Percentiles rank a stretch among this genome's conserved stretches.
Evolutionary conservation across 2,888 invertebrate genomes (phyloP).

Genomic region (Temnothorax ravouxi): DNA sequence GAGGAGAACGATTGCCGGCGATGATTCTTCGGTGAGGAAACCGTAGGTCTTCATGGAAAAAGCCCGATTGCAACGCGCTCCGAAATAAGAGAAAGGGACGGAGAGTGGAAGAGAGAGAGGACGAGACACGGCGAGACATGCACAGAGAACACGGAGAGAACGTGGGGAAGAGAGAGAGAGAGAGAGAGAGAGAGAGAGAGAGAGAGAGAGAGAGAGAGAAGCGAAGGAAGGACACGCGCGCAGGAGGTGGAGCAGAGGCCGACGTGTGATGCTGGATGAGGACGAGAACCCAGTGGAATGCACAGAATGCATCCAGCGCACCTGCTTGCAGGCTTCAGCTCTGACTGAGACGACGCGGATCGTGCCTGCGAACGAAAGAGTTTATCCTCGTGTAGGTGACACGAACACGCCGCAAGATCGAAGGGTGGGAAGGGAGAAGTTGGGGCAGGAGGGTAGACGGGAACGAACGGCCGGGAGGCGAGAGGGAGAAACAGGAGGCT

Average conservation of each 20-base stretch:
- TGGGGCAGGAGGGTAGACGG: conserved; percentile 10
- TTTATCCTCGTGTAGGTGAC: conserved; percentile 62
- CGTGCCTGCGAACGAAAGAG: conserved; percentile 36
- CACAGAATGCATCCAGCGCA: conserved; percentile 71
- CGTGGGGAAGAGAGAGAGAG: conserved; percentile 9
- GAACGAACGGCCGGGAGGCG: neutral
- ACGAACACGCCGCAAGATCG: conserved; percentile 15
- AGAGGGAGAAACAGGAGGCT: neutral
- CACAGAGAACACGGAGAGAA: conserved; percentile 2
- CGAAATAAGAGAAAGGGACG: conserved; percentile 24
- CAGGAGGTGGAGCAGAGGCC: conserved; percentile 58
- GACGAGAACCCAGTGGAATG: conserved; percentile 68
- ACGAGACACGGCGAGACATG: neutral
- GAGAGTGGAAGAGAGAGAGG: neutral
- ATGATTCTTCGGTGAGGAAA: conserved; percentile 21
- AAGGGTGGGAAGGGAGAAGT: conserved; percentile 28
- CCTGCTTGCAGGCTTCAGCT: conserved; percentile 70
- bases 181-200: conserved; percentile 26
- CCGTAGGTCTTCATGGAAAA: conserved; percentile 50
- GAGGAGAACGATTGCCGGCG: conserved; percentile 20
- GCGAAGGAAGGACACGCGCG: conserved; percentile 48
- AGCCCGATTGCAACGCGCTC: conserved; percentile 41
- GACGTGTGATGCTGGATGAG: conserved; percentile 72
- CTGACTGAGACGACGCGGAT: conserved; percentile 61
- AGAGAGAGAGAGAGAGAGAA: neutral